Evolutionary conservation across 2,888 invertebrate genomes (phyloP).

Genomic region (Lithosia quadra): DNA sequence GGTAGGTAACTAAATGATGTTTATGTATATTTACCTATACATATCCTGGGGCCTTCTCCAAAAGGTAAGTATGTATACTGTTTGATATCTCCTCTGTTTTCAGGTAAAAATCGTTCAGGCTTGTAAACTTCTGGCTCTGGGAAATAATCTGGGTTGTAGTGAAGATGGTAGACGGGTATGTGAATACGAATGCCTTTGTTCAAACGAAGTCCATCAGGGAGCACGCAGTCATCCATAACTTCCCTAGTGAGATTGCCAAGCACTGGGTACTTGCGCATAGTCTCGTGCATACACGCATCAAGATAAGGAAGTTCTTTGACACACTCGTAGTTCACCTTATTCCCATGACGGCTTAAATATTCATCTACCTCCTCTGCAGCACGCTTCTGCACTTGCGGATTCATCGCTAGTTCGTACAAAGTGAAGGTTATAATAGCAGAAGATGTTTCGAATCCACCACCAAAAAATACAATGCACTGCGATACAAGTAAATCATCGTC

Average conservation of each 20-base stretch:
- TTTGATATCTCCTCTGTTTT: slow-evolving; percentile 48
- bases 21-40: slow-evolving; percentile 45
- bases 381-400: slow-evolving; percentile 50
- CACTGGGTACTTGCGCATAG: slow-evolving; percentile 65
- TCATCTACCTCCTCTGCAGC: slow-evolving; percentile 61
- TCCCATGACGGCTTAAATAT: slow-evolving; percentile 54
- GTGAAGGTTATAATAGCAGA: slow-evolving; percentile 57
- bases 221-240: slow-evolving; percentile 39
- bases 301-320: slow-evolving; percentile 62
- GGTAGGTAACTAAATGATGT: no score
- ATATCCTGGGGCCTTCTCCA: slow-evolving; percentile 62
- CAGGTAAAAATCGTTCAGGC: slow-evolving; percentile 61
- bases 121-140: slow-evolving; percentile 56
- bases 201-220: slow-evolving; percentile 39
- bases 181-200: slow-evolving; percentile 53
- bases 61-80: slow-evolving; percentile 61
- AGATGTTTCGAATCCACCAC: slow-evolving; percentile 70
- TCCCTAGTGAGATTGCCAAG: slow-evolving; percentile 62
- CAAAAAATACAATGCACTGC: slow-evolving; percentile 82
- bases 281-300: slow-evolving; percentile 65
- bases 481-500: slow-evolving; percentile 77
- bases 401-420: slow-evolving; percentile 65
- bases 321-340: slow-evolving; percentile 59
- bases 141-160: slow-evolving; percentile 57
- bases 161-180: slow-evolving; percentile 59